Evolutionary conservation across 2,113 vertebrate species (phyloP), one percentile per base, ranked within the genome.

Genomic region (Phyllostomus hastatus): DNA sequence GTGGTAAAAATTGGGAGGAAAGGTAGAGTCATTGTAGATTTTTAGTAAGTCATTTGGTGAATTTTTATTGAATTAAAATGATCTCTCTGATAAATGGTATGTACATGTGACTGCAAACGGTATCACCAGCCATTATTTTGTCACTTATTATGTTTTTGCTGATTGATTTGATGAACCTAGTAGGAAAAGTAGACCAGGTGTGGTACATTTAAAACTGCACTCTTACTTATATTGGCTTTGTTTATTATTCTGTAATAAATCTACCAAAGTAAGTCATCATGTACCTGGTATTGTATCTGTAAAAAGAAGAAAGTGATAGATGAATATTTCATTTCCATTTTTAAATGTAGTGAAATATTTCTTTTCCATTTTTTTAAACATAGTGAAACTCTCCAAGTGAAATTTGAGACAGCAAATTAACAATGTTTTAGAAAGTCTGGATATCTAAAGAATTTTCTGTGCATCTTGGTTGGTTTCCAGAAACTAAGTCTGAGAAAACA

Each of bases 171-270:
- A 91, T 10, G 92, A 33, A 93, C 0, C 20, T 16, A 33, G 41
- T 2, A 90, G 28, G 1, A 97, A 95, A 95, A 95, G 73, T 88
- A 4, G 83, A n/a, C 91, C 28, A 95, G 3, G 6, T 43, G 86
- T 1, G 69, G 4, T 94, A 31, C 46, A 89, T 64, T 79, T 96
- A 91, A 81, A 87, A 85, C 4, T 89, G 5, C 11, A 8, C 12
- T 95, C 52, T 35, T 31, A 61, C 19, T 50, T 84, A 46, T 1
- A 73, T 17, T 28, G 1, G 48, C 48, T 73, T 2, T 48, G 54
- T 90, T 97, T 97, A 38, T 94, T 73, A 91, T n/a, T 31, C 7
- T 95, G 31, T 93, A 81, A 85, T 96, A 97, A 90, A 97, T 95
- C 19, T 94, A 64, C 73, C 84, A 94, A 54, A 87, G 5, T 17